phyloP scores from a whole-genome alignment of 2,888 invertebrate species.

The Tolmerus cingulatus region DNA sequence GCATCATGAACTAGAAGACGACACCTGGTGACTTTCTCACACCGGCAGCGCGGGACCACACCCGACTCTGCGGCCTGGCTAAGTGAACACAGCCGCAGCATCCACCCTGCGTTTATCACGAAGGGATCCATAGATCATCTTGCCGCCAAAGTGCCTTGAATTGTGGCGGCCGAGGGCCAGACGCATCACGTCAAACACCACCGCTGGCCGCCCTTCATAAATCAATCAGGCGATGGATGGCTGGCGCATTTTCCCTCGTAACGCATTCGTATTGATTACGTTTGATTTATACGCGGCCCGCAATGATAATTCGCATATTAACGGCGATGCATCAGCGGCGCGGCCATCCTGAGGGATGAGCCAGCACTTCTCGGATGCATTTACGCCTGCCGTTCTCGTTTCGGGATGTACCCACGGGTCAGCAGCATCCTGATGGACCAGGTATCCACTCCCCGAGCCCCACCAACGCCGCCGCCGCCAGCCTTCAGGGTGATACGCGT shows the following conservation, averaged over 20 bases:
- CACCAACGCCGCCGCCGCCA: background rate
- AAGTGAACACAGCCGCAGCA: background rate
- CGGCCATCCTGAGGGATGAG: conserved; percentile 3
- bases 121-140: conserved; percentile 22
- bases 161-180: conserved; percentile 8
- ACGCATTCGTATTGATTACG: conserved; percentile 41
- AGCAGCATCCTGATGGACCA: background rate
- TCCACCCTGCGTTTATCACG: background rate
- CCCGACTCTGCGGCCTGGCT: background rate
- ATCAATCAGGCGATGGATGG: conserved; percentile 12
- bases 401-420: background rate
- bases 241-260: conserved; percentile 2
- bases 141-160: conserved; percentile 13
- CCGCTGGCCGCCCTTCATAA: conserved; percentile 29
- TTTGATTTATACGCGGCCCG: conserved; percentile 28
- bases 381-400: background rate
- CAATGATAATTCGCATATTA: conserved; percentile 44
- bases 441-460: background rate
- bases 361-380: conserved; percentile 32
- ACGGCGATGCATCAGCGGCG: conserved; percentile 14
- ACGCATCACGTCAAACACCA: conserved; percentile 29
- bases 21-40: conserved; percentile 26
- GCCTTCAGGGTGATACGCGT: conserved; percentile 33
- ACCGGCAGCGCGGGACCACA: background rate
- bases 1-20: background rate